phyloP scores from a whole-genome alignment of 2,888 invertebrate genomes.

The Rutpela maculata region DNA sequence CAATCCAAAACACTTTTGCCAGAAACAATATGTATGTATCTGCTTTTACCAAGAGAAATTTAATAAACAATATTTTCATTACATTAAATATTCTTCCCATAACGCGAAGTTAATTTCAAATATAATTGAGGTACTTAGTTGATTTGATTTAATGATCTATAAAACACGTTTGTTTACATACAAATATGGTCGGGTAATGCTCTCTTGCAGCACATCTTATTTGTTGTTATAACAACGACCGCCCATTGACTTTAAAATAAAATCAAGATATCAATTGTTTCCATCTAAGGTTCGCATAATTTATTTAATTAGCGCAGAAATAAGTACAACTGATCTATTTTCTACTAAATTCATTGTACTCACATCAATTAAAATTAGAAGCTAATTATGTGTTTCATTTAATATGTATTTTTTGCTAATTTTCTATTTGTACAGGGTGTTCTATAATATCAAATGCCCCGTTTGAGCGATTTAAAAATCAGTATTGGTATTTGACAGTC shows the following conservation, averaged over 20 bases:
- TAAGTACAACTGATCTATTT: not conserved
- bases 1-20: too few relatives aligned
- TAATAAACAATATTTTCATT: not conserved
- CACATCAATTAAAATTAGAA: too few relatives aligned
- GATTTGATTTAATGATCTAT: conserved; percentile 8
- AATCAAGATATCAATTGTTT: not conserved
- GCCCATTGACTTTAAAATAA: not conserved
- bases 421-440: too few relatives aligned
- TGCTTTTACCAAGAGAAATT: not conserved
- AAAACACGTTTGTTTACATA: conserved; percentile 20
- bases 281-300: not conserved
- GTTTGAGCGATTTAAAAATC: too few relatives aligned
- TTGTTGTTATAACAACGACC: not conserved
- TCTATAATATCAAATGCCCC: too few relatives aligned
- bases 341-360: not conserved
- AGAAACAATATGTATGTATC: too few relatives aligned
- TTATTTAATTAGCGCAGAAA: not conserved
- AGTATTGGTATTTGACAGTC: too few relatives aligned
- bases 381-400: too few relatives aligned
- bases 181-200: not conserved
- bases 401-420: too few relatives aligned
- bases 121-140: not conserved
- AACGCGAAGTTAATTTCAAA: not conserved
- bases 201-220: not conserved
- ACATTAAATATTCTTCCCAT: not conserved